Conservation (phyloP, 2,888 invertebrate species). For the Emmelina monodactyla region DNA sequence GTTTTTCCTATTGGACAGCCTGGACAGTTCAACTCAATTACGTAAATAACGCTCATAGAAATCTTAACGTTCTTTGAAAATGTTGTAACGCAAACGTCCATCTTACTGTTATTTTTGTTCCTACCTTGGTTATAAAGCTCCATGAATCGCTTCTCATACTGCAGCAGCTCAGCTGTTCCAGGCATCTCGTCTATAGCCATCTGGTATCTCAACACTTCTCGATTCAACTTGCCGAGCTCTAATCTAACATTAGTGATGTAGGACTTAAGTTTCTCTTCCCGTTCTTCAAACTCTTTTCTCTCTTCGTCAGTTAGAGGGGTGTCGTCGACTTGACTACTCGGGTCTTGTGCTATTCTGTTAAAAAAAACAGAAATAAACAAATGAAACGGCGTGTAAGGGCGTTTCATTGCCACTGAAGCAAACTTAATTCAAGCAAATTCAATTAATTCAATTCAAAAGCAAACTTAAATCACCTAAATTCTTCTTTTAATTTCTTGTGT, state of each 20-base stretch:
- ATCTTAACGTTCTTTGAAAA: too few relatives aligned
- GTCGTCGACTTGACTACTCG: conserved; percentile 31
- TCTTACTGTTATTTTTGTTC: too few relatives aligned
- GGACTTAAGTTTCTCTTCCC: conserved; percentile 41
- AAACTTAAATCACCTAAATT: conserved; percentile 29
- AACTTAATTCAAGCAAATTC: neutral
- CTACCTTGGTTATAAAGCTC: conserved; percentile 94
- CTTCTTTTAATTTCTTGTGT: conserved; percentile 34
- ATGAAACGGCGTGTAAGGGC: conserved; percentile 1
- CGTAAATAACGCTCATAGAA: too few relatives aligned
- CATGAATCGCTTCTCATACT: conserved; percentile 94
- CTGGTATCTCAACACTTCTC: conserved; percentile 81
- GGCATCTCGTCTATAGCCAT: conserved; percentile 93
- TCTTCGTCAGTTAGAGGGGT: conserved; percentile 41
- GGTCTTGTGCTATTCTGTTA: conserved; percentile 33
- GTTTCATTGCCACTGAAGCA: too few relatives aligned
- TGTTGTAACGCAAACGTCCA: too few relatives aligned
- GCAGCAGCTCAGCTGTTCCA: conserved; percentile 89
- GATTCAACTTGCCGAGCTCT: conserved; percentile 79
- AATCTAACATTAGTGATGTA: conserved; percentile 53
- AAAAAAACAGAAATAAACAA: neutral
- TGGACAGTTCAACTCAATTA: too few relatives aligned
- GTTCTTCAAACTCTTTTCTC: conserved; percentile 42
- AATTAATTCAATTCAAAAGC: neutral
- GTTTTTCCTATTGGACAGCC: too few relatives aligned